These are phyloP conservation scores for Spilarctia lutea DNA, from an alignment of 2,888 invertebrate species.

Conservation along the genomic window DNA sequence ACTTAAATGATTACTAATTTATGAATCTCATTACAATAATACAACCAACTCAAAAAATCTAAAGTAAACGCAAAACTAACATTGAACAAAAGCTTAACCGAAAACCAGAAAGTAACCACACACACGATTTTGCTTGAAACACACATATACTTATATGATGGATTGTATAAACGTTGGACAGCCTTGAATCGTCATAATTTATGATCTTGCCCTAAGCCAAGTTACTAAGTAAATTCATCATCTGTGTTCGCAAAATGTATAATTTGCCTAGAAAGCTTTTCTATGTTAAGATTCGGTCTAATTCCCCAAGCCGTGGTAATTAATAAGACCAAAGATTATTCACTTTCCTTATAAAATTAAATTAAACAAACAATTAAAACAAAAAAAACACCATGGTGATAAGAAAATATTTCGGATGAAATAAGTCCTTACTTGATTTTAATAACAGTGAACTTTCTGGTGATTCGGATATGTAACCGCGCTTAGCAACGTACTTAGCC, in stretches of 20 bases:
- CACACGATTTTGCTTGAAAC: neutral
- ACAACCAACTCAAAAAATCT: neutral
- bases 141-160: neutral
- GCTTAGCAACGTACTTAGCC: neutral
- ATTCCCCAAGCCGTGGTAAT: constrained; percentile 23
- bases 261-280: constrained; percentile 40
- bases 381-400: neutral
- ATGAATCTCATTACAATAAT: neutral
- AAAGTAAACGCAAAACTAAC: constrained; percentile 5
- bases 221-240: constrained; percentile 44
- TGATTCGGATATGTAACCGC: neutral
- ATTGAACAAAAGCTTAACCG: constrained; percentile 3
- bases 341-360: neutral
- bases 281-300: constrained; percentile 16
- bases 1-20: neutral
- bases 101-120: neutral
- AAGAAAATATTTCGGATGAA: neutral
- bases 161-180: constrained; percentile 40
- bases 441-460: neutral
- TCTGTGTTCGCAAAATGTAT: constrained; percentile 53
- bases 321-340: neutral
- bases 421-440: neutral
- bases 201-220: constrained; percentile 44
- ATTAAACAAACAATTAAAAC: neutral
- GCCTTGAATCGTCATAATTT: constrained; percentile 55